A percentile compares a stretch with the other conserved stretches of the same genome.
Evolutionary conservation across 2,113 vertebrate genomes (phyloP).

Genomic region (Corapipo altera): DNA sequence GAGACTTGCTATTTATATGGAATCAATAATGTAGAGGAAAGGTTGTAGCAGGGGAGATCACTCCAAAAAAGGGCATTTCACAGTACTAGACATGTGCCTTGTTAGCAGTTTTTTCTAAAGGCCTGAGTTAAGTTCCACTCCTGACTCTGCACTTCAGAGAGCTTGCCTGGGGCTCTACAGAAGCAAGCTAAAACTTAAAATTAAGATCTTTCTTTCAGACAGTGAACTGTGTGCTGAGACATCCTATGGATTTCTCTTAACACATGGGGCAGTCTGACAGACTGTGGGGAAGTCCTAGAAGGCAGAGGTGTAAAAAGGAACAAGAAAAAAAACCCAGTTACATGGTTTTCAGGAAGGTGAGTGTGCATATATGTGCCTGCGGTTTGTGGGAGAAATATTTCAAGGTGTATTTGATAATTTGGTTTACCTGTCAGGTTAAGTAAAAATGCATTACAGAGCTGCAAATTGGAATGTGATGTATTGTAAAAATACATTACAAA

Average conservation of each 20-base stretch:
- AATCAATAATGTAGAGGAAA: conserved; percentile 42
- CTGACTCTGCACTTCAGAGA: conserved; percentile 45
- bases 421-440: neutral
- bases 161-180: conserved; percentile 43
- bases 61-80: conserved; percentile 41
- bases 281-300: neutral
- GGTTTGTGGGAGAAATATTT: conserved; percentile 27
- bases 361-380: neutral
- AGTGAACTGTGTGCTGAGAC: neutral
- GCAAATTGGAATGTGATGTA: neutral
- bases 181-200: conserved; percentile 39
- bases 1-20: conserved; percentile 42
- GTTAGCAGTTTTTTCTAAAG: conserved; percentile 40
- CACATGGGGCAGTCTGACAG: neutral
- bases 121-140: conserved; percentile 20
- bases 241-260: neutral
- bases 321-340: neutral
- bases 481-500: neutral
- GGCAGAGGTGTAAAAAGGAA: neutral
- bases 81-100: conserved; percentile 17
- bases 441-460: neutral
- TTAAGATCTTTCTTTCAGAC: conserved; percentile 29
- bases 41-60: neutral
- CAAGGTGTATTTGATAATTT: neutral
- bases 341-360: neutral